Percentiles rank a stretch among this genome's conserved stretches.
phyloP scores from a whole-genome alignment of 2,797 vertebrate genomes.

The Muscicapa striata region DNA sequence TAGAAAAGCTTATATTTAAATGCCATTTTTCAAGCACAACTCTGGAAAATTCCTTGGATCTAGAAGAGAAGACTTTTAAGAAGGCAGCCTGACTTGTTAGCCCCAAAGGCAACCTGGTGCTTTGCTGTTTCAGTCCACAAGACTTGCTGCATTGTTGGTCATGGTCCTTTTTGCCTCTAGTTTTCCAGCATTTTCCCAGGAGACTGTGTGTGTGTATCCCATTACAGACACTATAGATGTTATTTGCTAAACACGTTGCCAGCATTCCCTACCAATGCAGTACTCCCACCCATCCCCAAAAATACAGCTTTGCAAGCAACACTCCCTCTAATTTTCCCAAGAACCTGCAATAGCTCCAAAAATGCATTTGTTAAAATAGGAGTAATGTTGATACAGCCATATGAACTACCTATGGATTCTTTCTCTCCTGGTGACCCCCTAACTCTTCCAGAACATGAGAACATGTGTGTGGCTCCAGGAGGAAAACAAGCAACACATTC shows the following conservation, averaged over 20 bases:
- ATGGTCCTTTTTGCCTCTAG: background rate
- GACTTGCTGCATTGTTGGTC: background rate
- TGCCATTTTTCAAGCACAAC: background rate
- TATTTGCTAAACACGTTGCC: background rate
- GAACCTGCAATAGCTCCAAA: background rate
- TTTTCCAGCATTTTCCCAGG: background rate
- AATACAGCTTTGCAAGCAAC: background rate
- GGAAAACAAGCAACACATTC: background rate
- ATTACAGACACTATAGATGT: rapidly evolving
- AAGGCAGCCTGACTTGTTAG: background rate
- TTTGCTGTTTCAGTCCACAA: background rate
- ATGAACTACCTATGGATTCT: background rate
- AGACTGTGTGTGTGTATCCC: background rate
- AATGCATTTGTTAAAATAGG: background rate
- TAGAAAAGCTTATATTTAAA: background rate
- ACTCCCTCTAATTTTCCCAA: background rate
- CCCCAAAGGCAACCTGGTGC: background rate
- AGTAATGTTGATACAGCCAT: background rate
- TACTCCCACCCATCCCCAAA: background rate
- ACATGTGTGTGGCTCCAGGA: background rate
- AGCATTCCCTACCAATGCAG: background rate
- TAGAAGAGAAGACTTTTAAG: background rate
- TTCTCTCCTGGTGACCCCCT: background rate
- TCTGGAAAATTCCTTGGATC: background rate
- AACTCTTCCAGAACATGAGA: background rate